phyloP scores from a whole-genome alignment of 2,888 invertebrate species.

The Phragmatobia fuliginosa region DNA sequence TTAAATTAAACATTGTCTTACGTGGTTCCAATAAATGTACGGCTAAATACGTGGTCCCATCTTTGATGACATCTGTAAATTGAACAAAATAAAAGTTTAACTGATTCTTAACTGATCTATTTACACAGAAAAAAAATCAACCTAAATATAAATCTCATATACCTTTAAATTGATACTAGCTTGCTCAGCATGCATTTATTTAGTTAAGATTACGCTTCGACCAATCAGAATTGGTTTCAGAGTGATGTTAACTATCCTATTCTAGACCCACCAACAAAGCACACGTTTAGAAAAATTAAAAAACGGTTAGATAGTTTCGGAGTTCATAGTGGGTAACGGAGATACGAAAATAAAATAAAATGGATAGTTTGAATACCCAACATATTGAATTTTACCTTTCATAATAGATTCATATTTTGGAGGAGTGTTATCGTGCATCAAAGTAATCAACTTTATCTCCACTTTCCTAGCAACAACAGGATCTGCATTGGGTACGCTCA shows the following conservation, averaged over 20 bases:
- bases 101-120: neutral
- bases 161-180: too few relatives aligned
- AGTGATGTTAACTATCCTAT: too few relatives aligned
- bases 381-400: slow-evolving; percentile 56
- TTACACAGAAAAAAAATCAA: too few relatives aligned
- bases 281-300: too few relatives aligned
- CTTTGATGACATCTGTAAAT: slow-evolving; percentile 73
- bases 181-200: too few relatives aligned
- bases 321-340: too few relatives aligned
- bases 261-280: too few relatives aligned
- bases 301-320: too few relatives aligned
- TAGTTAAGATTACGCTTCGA: too few relatives aligned
- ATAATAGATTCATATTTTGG: slow-evolving; percentile 59
- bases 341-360: too few relatives aligned
- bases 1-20: slow-evolving; percentile 51
- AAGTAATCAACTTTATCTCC: slow-evolving; percentile 69
- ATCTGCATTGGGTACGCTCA: slow-evolving; percentile 61
- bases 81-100: slow-evolving; percentile 12
- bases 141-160: too few relatives aligned
- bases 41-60: slow-evolving; percentile 72
- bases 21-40: slow-evolving; percentile 72
- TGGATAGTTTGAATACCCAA: neutral
- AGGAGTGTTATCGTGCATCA: slow-evolving; percentile 62
- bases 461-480: slow-evolving; percentile 76
- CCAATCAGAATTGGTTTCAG: too few relatives aligned